A percentile compares a stretch with the other conserved stretches of the same genome.
These are phyloP conservation scores for Halyomorpha halys DNA, from an alignment of 1,140 invertebrate genomes.

Conservation along the genomic window DNA sequence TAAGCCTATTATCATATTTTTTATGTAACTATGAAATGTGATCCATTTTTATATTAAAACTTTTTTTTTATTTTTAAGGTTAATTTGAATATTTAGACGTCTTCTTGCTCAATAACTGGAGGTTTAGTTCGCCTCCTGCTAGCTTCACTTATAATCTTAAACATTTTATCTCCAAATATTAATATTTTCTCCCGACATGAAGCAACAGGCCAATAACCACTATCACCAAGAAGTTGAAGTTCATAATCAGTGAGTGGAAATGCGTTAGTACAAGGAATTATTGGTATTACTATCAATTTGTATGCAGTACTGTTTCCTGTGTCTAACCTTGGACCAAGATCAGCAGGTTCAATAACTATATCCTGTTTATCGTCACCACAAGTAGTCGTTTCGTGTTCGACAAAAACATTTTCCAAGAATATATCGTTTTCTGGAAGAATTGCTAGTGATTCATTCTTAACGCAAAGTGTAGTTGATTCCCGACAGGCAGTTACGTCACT, in stretches of 20 bases:
- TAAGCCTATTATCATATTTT: no score
- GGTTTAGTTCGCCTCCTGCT: slow-evolving; percentile 15
- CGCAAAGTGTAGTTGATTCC: background rate
- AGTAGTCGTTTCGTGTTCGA: background rate
- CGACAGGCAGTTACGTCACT: background rate
- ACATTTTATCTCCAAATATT: slow-evolving; percentile 20
- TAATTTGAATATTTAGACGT: no score
- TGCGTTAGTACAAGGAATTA: background rate
- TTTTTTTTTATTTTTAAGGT: no score
- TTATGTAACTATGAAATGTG: no score
- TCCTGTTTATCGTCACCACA: slow-evolving; percentile 4
- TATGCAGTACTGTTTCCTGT: slow-evolving; percentile 15
- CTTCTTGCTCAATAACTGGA: background rate
- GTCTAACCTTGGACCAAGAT: background rate
- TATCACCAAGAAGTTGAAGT: slow-evolving; percentile 13
- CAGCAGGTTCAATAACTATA: background rate
- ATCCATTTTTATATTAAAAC: no score
- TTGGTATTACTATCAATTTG: slow-evolving; percentile 13
- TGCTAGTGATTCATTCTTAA: background rate
- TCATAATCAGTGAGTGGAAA: slow-evolving; percentile 19
- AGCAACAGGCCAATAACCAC: slow-evolving; percentile 10
- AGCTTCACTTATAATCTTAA: slow-evolving; percentile 19
- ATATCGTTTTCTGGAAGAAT: background rate
- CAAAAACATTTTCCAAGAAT: background rate
- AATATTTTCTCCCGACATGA: background rate